Evolutionary conservation across 2,113 vertebrate species (phyloP), one percentile per base, ranked within the genome.

Genomic region (Actinemys pallida): DNA sequence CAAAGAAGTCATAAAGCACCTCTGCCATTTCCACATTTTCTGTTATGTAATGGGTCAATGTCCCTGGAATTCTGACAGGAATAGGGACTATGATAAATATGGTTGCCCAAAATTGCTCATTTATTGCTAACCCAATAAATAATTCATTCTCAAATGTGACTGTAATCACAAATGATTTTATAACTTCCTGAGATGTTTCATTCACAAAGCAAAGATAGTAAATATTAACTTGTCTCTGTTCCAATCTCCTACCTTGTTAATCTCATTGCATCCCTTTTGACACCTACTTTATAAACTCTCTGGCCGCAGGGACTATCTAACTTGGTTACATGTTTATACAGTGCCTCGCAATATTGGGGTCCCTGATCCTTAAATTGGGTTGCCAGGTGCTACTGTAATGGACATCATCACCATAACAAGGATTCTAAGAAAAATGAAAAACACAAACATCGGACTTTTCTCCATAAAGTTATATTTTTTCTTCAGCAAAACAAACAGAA

Each of bases 341-440:
- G 72, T 47, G 72, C 24, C n/a, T 45, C 14, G 65, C 17, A 69
- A 16, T 69, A 76, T 10, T 8, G 39, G 54, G 50, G 19, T 24
- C 50, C 49, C 42, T 4, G 27, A 2, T 8, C 0, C 0, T 13
- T 27, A 5, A 10, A 10, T 39, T 24, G 22, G 47, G 6, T 24
- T 49, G 75, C n/a, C 50, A 53, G 24, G 13, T 59, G 2, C 39
- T 31, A 31, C 53, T 90, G 22, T 50, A 2, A 31, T 27, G 49
- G 24, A 2, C 52, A 52, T 56, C 24, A 29, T 8, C 78, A 88
- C 8, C 83, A 86, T 39, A n/a, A 69, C 7, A 17, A 35, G 17
- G 17, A n/a, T 69, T 69, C 69, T 6, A 5, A 81, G 25, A 27
- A 65, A n/a, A 62, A 65, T 84, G 1, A 1, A 16, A 4, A 25